Base-by-base conservation (phyloP, 1,140 invertebrate genomes). In the Megalonaias nervosa region DNA sequence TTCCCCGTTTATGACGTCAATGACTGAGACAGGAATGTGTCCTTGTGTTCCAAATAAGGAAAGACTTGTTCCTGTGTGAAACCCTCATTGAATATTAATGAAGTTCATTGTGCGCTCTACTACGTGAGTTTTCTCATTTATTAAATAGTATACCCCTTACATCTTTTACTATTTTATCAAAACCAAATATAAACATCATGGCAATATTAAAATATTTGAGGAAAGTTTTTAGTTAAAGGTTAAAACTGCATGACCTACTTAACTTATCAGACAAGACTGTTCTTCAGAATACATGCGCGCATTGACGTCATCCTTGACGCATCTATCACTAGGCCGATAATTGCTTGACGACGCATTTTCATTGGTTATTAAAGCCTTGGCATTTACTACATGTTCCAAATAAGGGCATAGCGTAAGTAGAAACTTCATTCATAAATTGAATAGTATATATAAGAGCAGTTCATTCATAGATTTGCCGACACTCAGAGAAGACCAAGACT, bases 371-470 rank as follows among this genome's bases (percentile, higher is more conserved):
- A 90, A 91, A 66, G 55, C 48, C 71, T 60, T 60, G 69, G 58
- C 62, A 65, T 77, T 71, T 66, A 80, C 80, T 79, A 81, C 76
- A 60, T 67, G 70, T 84, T 76, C 89, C 88, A 81, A 87, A 89
- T 90, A 87, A 92, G 93, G 93, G 89, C 90, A 90, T 87, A 78
- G 64, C 87, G 84, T 88, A 85, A 85, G 85, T 82, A 85, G 89
- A 84, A 88, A 86, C 79, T 93, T 92, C 93, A 94, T 94, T 94
- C 93, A 94, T 93, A 93, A 93, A 93, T 84, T 79, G 71, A 83
- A 82, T 81, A 80, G 83, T 81, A 82, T 81, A 74, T 60, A 67
- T 71, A 62, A 59, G 26, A 64, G 48, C 79, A 70, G 72, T 86
- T 86, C 83, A 86, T 88, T 89, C 87, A 88, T 86, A 85, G 81